phyloP scores from a whole-genome alignment of 2,113 vertebrate species.

The Rhabdomys dilectus region DNA sequence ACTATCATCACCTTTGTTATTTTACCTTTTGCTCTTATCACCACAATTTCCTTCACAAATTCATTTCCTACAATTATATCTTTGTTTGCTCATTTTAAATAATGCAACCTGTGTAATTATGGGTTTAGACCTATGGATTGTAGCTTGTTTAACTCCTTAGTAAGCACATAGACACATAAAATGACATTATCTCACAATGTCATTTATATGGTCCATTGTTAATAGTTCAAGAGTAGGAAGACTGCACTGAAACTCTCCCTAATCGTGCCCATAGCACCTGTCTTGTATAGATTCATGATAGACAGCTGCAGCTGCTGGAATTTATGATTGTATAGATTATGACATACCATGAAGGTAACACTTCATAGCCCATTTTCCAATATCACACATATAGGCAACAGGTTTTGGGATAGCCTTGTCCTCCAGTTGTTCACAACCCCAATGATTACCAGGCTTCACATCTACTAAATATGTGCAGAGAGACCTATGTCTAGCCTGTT shows the following conservation, averaged over 20 bases:
- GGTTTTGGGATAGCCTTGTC: too few relatives aligned
- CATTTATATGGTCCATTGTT: accelerated
- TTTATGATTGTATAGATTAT: too few relatives aligned
- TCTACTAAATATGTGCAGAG: too few relatives aligned
- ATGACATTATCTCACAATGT: too few relatives aligned
- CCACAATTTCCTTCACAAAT: neutral
- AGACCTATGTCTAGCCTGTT: too few relatives aligned
- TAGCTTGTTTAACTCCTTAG: too few relatives aligned
- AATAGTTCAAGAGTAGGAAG: neutral
- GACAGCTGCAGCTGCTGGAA: neutral
- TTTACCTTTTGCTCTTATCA: accelerated
- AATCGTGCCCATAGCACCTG: too few relatives aligned
- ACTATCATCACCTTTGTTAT: accelerated
- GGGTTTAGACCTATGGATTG: neutral
- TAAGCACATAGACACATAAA: neutral
- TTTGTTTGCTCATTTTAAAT: neutral
- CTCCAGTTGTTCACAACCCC: too few relatives aligned
- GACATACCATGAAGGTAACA: neutral
- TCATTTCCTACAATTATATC: too few relatives aligned
- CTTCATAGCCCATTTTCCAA: neutral
- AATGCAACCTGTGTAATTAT: neutral
- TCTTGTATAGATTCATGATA: neutral
- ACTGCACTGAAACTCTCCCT: accelerated
- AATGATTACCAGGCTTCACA: too few relatives aligned
- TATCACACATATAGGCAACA: too few relatives aligned